Conservation (phyloP, 2,888 invertebrate genomes). For the Cryptosula pallasiana region DNA sequence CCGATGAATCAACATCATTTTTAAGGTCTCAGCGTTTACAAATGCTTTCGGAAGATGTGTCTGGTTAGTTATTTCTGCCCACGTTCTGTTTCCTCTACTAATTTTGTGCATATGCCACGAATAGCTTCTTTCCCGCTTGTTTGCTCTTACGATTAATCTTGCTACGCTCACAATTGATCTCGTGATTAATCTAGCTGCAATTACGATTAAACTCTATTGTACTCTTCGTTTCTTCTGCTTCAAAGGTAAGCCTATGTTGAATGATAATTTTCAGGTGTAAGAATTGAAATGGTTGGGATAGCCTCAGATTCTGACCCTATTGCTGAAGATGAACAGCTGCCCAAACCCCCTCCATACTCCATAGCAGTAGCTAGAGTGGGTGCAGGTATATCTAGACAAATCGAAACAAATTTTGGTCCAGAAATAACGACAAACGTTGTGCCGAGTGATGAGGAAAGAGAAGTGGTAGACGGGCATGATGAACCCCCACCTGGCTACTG, state of each 20-base stretch:
- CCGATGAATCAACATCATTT: conserved; percentile 17
- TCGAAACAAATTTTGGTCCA: neutral
- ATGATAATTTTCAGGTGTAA: too few species aligned
- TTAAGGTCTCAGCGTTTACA: neutral
- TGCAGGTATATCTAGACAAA: neutral
- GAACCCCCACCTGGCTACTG: neutral
- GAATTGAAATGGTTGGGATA: too few species aligned
- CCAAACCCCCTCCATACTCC: neutral
- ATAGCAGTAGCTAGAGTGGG: neutral
- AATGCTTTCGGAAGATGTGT: neutral
- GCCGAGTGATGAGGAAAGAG: neutral
- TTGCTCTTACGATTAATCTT: too few species aligned
- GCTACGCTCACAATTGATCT: too few species aligned
- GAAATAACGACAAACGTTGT: neutral
- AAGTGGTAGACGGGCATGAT: neutral
- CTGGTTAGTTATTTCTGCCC: conserved; percentile 5
- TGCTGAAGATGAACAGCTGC: too few species aligned
- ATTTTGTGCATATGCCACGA: too few species aligned
- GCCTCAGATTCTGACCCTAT: too few species aligned
- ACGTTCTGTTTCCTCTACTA: neutral
- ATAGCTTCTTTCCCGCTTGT: too few species aligned
- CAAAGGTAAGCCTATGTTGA: too few species aligned
- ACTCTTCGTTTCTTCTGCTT: too few species aligned
- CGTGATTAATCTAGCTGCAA: too few species aligned
- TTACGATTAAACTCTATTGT: too few species aligned